Percentiles rank a stretch among this genome's conserved stretches.
Evolutionary conservation across 2,888 invertebrate genomes (phyloP).

Genomic region (Tuberolachnus salignus): DNA sequence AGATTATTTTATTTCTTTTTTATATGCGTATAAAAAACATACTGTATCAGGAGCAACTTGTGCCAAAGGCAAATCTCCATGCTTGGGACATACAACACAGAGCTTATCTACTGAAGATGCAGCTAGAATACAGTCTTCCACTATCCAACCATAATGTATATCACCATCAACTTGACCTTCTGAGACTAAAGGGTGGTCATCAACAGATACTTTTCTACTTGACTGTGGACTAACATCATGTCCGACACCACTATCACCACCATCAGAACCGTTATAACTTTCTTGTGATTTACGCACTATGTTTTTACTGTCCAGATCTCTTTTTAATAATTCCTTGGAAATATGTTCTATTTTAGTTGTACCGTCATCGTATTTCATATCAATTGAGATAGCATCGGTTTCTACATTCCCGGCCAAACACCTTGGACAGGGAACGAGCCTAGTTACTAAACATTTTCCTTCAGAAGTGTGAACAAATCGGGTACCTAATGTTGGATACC

Average conservation of each 20-base stretch:
- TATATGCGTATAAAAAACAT: constrained; percentile 61
- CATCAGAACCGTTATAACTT: constrained; percentile 76
- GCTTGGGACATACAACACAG: constrained; percentile 76
- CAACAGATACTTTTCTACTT: constrained; percentile 80
- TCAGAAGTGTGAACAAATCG: constrained; percentile 97
- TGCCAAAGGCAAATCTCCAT: constrained; percentile 75
- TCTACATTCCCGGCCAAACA: constrained; percentile 71
- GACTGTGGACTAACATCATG: constrained; percentile 76
- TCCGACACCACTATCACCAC: constrained; percentile 86
- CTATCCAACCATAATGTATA: constrained; percentile 80
- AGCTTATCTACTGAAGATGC: constrained; percentile 70
- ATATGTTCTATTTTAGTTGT: constrained; percentile 35
- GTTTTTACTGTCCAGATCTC: constrained; percentile 35
- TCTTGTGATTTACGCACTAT: constrained; percentile 66
- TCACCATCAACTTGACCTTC: constrained; percentile 62
- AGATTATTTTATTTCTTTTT: too few species aligned
- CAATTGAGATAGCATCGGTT: constrained; percentile 60
- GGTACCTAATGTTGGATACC: constrained; percentile 94
- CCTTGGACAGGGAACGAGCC: constrained; percentile 88
- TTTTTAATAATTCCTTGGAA: constrained; percentile 51
- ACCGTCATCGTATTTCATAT: constrained; percentile 37
- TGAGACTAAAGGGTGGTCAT: constrained; percentile 71
- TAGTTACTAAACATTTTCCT: constrained; percentile 90
- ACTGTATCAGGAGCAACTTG: constrained; percentile 93
- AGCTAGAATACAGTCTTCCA: constrained; percentile 93